phyloP scores from a whole-genome alignment of 2,888 invertebrate species.

The Cryptus viduatorius region DNA sequence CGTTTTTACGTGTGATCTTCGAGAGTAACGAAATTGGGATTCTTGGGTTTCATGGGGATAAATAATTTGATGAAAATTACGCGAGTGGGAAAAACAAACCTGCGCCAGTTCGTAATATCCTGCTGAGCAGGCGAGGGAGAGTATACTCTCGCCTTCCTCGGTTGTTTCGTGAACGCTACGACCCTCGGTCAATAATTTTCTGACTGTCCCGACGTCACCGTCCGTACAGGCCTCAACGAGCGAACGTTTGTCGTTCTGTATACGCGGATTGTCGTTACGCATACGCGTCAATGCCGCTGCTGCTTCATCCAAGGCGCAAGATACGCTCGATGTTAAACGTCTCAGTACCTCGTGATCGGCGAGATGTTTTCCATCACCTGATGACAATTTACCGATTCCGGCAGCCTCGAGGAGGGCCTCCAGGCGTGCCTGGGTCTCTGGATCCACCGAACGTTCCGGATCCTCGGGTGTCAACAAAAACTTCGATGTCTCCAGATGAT shows the following conservation, averaged over 20 bases:
- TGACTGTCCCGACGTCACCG: slow-evolving; percentile 97
- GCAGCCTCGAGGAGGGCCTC: slow-evolving; percentile 98
- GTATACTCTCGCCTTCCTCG: slow-evolving; percentile 98
- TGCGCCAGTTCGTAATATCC: slow-evolving; percentile 99
- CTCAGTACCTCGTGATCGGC: slow-evolving; percentile 95
- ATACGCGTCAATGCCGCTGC: slow-evolving; percentile 98
- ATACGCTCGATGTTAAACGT: slow-evolving; percentile 94
- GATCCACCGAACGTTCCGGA: slow-evolving; percentile 90
- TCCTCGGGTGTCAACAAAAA: slow-evolving; percentile 88
- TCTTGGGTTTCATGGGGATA: not conserved
- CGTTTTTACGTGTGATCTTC: not conserved
- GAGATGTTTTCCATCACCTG: slow-evolving; percentile 93
- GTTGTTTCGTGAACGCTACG: slow-evolving; percentile 98
- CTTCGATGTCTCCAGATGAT: slow-evolving; percentile 88
- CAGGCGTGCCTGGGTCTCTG: slow-evolving; percentile 95
- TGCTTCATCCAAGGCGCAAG: slow-evolving; percentile 98
- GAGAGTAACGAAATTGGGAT: not conserved
- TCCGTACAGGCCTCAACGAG: slow-evolving; percentile 97
- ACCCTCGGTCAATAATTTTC: slow-evolving; percentile 96
- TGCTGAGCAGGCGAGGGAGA: slow-evolving; percentile 98
- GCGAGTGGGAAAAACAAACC: slow-evolving; percentile 85
- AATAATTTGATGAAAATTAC: slow-evolving; percentile 4
- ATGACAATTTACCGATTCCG: slow-evolving; percentile 93
- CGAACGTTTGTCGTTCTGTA: slow-evolving; percentile 89
- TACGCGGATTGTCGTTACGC: slow-evolving; percentile 95